Conservation (phyloP, 2,888 invertebrate genomes). For the Cremastinae sp. region DNA sequence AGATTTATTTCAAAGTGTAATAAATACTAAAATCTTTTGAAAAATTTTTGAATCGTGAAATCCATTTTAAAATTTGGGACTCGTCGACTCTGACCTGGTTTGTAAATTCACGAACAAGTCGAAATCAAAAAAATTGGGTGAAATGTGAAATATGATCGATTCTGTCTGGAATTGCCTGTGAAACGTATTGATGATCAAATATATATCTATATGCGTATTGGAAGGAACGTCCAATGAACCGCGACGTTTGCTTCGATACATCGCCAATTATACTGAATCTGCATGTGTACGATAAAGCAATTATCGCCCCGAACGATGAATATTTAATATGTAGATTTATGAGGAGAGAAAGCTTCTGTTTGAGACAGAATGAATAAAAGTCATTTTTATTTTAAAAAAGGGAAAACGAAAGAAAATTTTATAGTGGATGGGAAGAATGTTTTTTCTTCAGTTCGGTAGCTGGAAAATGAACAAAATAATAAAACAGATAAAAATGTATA, state of each 20-base stretch:
- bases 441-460: too few relatives aligned
- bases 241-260: conserved; percentile 43
- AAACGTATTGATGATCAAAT: neutral
- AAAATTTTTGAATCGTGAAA: too few relatives aligned
- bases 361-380: neutral
- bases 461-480: too few relatives aligned
- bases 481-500: too few relatives aligned
- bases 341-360: neutral
- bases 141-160: neutral
- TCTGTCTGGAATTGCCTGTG: neutral
- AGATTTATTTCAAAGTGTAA: too few relatives aligned
- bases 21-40: too few relatives aligned
- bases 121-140: neutral
- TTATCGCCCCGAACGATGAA: conserved; percentile 33
- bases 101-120: neutral
- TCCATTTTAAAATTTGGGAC: too few relatives aligned
- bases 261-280: conserved; percentile 47
- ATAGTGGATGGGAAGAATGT: too few relatives aligned
- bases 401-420: too few relatives aligned
- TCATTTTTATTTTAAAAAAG: too few relatives aligned
- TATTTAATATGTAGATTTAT: conserved; percentile 32
- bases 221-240: conserved; percentile 50
- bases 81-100: neutral
- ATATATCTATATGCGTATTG: neutral
- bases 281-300: conserved; percentile 39